phyloP scores from a whole-genome alignment of 2,888 invertebrate genomes.

The Caenorhabditis imperialis region DNA sequence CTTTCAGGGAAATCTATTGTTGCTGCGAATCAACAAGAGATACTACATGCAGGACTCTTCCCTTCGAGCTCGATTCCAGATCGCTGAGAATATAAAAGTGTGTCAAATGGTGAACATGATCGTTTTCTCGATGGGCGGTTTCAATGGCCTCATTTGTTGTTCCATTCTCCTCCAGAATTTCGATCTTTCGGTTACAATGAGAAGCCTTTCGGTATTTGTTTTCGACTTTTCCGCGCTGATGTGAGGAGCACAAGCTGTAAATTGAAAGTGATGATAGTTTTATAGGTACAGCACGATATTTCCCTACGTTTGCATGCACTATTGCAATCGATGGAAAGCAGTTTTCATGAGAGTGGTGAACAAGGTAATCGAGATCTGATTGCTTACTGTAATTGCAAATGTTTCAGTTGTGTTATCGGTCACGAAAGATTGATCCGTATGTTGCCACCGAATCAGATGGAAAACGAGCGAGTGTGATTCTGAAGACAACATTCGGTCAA shows the following conservation, averaged over 20 bases:
- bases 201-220: conserved; percentile 23
- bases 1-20: conserved; percentile 27
- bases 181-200: conserved; percentile 1
- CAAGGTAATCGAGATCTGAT: too few relatives aligned
- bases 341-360: not conserved
- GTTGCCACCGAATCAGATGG: conserved; percentile 6
- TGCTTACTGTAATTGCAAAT: too few relatives aligned
- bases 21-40: conserved; percentile 11
- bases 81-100: conserved; percentile 38
- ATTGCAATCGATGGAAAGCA: conserved; percentile 19
- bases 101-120: conserved; percentile 24
- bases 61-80: conserved; percentile 17
- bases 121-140: conserved; percentile 31
- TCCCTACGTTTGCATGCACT: conserved; percentile 36
- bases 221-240: conserved; percentile 27
- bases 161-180: conserved; percentile 22
- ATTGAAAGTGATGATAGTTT: not conserved
- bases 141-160: conserved; percentile 22
- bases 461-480: not conserved
- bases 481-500: conserved; percentile 19
- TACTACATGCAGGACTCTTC: conserved; percentile 5
- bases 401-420: conserved; percentile 9
- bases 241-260: too few relatives aligned
- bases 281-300: conserved; percentile 21
- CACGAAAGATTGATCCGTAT: conserved; percentile 11